A percentile compares a stretch with the other conserved stretches of the same genome.
Evolutionary conservation across 37 sponge, comb jelly and placozoan species (phyloP).

Genomic region (Ianthella basta): DNA sequence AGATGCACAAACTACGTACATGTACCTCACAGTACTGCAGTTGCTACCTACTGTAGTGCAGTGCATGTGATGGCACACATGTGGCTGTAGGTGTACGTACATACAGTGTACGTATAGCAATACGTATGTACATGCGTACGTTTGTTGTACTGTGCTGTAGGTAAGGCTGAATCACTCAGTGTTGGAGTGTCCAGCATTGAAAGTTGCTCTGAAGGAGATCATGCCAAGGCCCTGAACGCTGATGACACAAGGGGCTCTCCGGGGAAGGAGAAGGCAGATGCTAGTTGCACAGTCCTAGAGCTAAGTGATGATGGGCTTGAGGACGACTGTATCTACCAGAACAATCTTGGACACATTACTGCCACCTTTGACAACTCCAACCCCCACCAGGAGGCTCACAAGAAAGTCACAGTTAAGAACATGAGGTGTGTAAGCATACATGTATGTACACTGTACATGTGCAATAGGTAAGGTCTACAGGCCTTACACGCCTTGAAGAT

Average conservation of each 20-base stretch:
- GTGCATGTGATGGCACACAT: no score
- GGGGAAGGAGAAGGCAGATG: neutral
- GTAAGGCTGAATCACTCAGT: neutral
- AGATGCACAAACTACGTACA: no score
- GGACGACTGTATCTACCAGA: neutral
- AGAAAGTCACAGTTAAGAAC: constrained; percentile 54
- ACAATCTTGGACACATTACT: neutral
- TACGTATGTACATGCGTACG: no score
- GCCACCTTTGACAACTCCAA: constrained; percentile 49
- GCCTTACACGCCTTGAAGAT: no score
- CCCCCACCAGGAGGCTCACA: constrained; percentile 28
- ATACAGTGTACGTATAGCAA: no score
- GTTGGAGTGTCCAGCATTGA: neutral
- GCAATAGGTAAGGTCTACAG: no score
- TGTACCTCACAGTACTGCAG: no score
- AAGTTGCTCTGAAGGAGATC: neutral
- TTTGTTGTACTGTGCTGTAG: no score
- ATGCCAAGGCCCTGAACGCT: neutral
- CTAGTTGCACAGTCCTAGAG: neutral
- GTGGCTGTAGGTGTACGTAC: no score
- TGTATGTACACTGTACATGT: no score
- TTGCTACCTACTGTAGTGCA: no score
- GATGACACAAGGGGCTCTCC: neutral
- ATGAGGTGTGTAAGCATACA: constrained; percentile 18
- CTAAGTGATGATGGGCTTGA: constrained; percentile 10